Percentiles rank a stretch among this genome's conserved stretches.
These are phyloP conservation scores for Pachypsylla venusta DNA, from an alignment of 1,140 invertebrate species.

Conservation along the genomic window DNA sequence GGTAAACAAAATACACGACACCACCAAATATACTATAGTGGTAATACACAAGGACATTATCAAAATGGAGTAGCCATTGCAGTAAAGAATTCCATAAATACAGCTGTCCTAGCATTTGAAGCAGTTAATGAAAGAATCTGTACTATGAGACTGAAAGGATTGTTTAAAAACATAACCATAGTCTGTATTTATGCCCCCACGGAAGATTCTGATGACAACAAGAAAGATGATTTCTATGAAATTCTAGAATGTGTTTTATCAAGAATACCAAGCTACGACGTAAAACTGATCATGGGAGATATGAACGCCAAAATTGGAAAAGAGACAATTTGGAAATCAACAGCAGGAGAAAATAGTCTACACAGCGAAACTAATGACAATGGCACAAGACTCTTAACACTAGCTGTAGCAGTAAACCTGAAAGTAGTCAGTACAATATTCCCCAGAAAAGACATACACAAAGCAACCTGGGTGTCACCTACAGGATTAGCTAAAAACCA, in stretches of 20 bases:
- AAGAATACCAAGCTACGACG: slow-evolving; percentile 11
- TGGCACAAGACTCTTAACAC: slow-evolving; percentile 4
- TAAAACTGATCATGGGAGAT: slow-evolving; percentile 18
- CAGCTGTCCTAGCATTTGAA: slow-evolving; percentile 12
- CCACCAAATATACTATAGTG: not conserved
- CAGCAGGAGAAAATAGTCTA: slow-evolving; percentile 6
- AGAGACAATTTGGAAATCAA: not conserved
- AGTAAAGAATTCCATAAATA: slow-evolving; percentile 9
- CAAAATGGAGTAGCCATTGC: slow-evolving; percentile 14
- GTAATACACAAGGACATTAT: slow-evolving; percentile 5
- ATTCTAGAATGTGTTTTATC: not conserved
- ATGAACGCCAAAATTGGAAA: slow-evolving; percentile 18
- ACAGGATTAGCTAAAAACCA: slow-evolving; percentile 18
- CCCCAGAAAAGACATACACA: slow-evolving; percentile 21
- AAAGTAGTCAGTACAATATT: slow-evolving; percentile 10
- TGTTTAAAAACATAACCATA: not conserved
- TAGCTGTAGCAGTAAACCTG: slow-evolving; percentile 4
- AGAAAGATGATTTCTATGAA: slow-evolving; percentile 12
- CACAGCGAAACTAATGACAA: slow-evolving; percentile 3
- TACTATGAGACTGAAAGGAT: slow-evolving; percentile 4
- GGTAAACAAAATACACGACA: not conserved
- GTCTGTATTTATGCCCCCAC: not conserved
- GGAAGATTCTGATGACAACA: not conserved
- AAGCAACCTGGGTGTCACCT: slow-evolving; percentile 19
- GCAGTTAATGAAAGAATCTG: slow-evolving; percentile 10